A percentile compares a stretch with the other conserved stretches of the same genome.
Evolutionary conservation across 2,888 invertebrate genomes (phyloP).

Genomic region (Tinea trinotella): DNA sequence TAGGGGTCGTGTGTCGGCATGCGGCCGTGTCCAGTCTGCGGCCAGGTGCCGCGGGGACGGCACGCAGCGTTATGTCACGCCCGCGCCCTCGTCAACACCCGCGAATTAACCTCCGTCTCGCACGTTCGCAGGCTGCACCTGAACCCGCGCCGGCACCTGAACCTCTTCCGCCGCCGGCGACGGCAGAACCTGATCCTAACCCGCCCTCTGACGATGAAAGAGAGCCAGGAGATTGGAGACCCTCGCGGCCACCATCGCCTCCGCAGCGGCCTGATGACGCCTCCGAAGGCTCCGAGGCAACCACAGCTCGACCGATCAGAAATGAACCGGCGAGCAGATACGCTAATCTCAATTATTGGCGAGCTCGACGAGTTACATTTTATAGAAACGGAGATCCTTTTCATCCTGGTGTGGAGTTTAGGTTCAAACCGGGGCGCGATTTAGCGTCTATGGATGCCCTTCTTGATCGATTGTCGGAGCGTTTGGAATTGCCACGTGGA

Average conservation of each 20-base stretch:
- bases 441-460: constrained; percentile 88
- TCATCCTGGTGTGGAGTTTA: constrained; percentile 89
- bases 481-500: constrained; percentile 89
- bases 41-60: constrained; percentile 35
- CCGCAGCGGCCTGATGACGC: constrained; percentile 58
- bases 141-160: constrained; percentile 54
- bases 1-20: constrained; percentile 26
- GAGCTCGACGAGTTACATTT: constrained; percentile 88
- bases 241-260: constrained; percentile 55
- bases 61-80: constrained; percentile 42
- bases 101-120: constrained; percentile 32
- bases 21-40: constrained; percentile 50
- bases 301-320: constrained; percentile 74
- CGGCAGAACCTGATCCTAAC: constrained; percentile 47
- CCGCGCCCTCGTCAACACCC: constrained; percentile 49
- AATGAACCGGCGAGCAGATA: constrained; percentile 76
- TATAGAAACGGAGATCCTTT: constrained; percentile 95
- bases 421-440: constrained; percentile 90
- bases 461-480: constrained; percentile 87
- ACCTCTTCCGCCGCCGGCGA: constrained; percentile 48
- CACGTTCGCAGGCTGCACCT: constrained; percentile 56
- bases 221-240: constrained; percentile 68
- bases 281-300: constrained; percentile 63
- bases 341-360: constrained; percentile 89
- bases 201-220: constrained; percentile 66